A percentile compares a stretch with the other conserved stretches of the same genome.
Evolutionary conservation across 2,888 invertebrate species (phyloP).

Genomic region (Eupithecia abbreviata): DNA sequence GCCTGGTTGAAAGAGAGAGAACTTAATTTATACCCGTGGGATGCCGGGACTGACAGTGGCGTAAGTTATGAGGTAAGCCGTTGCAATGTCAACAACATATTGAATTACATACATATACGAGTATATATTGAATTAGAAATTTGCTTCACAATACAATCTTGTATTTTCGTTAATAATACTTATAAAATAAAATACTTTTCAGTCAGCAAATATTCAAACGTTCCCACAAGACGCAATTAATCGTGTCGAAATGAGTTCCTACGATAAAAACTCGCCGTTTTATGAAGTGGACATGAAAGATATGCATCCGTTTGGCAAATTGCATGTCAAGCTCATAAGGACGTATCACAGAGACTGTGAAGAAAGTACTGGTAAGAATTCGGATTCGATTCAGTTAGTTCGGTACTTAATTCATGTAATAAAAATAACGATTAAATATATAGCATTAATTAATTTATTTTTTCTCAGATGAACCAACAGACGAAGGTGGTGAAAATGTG

Average conservation of each 20-base stretch:
- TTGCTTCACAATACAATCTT: neutral
- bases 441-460: neutral
- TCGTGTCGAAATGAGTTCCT: slow-evolving; percentile 72
- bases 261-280: slow-evolving; percentile 75
- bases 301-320: slow-evolving; percentile 72
- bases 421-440: neutral
- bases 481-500: slow-evolving; percentile 40
- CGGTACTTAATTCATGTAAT: neutral
- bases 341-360: slow-evolving; percentile 70
- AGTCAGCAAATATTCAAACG: slow-evolving; percentile 72
- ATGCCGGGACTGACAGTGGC: slow-evolving; percentile 97
- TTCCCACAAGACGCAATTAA: slow-evolving; percentile 70
- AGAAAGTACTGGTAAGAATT: slow-evolving; percentile 55
- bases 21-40: slow-evolving; percentile 96
- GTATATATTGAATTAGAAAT: neutral
- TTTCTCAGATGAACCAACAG: slow-evolving; percentile 42
- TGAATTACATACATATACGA: too few relatives aligned
- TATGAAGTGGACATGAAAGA: slow-evolving; percentile 72
- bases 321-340: slow-evolving; percentile 66
- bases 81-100: neutral
- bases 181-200: slow-evolving; percentile 8
- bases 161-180: slow-evolving; percentile 34
- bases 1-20: slow-evolving; percentile 93
- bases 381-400: neutral
- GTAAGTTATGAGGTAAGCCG: slow-evolving; percentile 90